A percentile compares a stretch with the other conserved stretches of the same genome.
phyloP scores from a whole-genome alignment of 2,113 vertebrate species.

The Condylura cristata region DNA sequence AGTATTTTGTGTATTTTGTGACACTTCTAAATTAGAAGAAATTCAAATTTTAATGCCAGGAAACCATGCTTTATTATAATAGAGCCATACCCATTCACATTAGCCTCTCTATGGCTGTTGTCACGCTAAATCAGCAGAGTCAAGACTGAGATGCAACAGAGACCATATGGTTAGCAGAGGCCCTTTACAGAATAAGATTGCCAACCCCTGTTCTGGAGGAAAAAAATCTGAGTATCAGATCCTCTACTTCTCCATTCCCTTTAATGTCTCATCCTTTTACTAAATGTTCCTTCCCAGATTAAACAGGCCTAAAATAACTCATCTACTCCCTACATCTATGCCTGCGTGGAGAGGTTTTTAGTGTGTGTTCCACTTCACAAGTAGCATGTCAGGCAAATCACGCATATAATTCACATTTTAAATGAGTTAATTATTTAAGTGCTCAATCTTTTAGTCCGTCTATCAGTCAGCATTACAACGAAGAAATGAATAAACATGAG shows the following conservation, averaged over 20 bases:
- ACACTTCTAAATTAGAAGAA: background rate
- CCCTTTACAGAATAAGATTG: background rate
- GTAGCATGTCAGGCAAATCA: conserved; percentile 67
- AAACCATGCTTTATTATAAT: background rate
- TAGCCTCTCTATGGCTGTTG: background rate
- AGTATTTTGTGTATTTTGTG: too few species aligned
- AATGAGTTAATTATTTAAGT: conserved; percentile 81
- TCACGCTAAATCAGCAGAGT: background rate
- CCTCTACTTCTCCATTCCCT: background rate
- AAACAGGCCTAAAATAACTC: conserved; percentile 23
- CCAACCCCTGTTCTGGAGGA: background rate
- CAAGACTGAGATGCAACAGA: background rate
- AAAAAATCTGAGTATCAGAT: background rate
- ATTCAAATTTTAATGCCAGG: background rate
- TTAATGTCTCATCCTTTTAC: background rate
- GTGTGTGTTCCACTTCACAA: conserved; percentile 51
- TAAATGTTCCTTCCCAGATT: conserved; percentile 16
- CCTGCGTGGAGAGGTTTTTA: background rate
- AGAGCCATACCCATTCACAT: background rate
- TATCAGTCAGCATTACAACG: conserved; percentile 66
- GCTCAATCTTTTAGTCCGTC: conserved; percentile 65
- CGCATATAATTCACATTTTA: conserved; percentile 74
- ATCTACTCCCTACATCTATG: background rate
- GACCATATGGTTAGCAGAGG: background rate
- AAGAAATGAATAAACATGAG: conserved; percentile 79